Evolutionary conservation across 2,113 vertebrate species (phyloP).

Genomic region (Stegostoma tigrinum): DNA sequence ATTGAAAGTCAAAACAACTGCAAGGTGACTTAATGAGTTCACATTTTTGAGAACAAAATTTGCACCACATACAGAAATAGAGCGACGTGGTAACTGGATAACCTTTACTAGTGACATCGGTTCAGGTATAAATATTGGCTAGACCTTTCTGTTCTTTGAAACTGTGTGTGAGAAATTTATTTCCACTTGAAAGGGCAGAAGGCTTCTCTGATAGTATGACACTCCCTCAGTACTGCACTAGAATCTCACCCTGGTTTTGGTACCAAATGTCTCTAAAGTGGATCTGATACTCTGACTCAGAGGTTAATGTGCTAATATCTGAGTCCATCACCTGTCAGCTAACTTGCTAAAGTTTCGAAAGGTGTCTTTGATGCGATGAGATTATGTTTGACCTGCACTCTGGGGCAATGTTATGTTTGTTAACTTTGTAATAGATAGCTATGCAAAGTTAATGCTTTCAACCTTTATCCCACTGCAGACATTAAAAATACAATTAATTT

Average conservation of each 20-base stretch:
- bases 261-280: neutral
- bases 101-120: neutral
- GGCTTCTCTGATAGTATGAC: neutral
- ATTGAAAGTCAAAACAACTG: neutral
- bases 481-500: neutral
- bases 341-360: neutral
- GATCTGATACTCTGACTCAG: neutral
- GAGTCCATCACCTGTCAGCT: neutral
- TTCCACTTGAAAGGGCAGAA: neutral
- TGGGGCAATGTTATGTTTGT: neutral
- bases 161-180: neutral
- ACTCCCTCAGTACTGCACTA: neutral
- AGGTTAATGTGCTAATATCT: neutral
- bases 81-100: too few species aligned
- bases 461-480: neutral
- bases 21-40: neutral
- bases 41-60: too few species aligned
- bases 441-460: neutral
- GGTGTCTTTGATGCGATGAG: neutral
- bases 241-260: neutral
- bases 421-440: neutral
- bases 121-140: neutral
- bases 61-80: too few species aligned
- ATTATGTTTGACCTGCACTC: neutral
- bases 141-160: neutral